A percentile compares a stretch with the other conserved stretches of the same genome.
Evolutionary conservation across 2,888 invertebrate species (phyloP).

Genomic region (Cheilosia vulpina): DNA sequence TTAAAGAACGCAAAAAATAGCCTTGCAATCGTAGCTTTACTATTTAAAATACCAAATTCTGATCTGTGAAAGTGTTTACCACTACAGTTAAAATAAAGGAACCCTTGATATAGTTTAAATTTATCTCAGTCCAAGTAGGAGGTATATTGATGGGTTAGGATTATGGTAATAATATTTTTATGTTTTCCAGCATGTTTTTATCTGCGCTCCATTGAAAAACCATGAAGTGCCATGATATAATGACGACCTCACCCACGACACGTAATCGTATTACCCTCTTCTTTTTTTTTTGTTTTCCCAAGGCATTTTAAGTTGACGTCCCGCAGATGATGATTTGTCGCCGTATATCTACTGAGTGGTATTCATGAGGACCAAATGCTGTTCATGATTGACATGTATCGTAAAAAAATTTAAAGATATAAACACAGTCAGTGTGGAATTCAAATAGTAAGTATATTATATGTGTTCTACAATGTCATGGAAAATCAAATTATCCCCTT

Average conservation of each 20-base stretch:
- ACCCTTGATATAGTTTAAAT: neutral
- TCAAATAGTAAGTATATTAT: neutral
- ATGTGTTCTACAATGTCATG: neutral
- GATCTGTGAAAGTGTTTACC: neutral
- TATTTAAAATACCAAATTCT: neutral
- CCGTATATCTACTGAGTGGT: neutral
- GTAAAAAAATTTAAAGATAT: neutral
- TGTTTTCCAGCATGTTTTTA: neutral
- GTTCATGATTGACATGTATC: conserved; percentile 12
- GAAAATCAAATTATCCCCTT: conserved; percentile 1
- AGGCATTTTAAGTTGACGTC: neutral
- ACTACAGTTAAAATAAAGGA: neutral
- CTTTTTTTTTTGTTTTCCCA: neutral
- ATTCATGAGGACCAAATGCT: neutral
- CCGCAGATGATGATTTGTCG: neutral
- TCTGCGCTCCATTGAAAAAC: neutral
- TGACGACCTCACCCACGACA: conserved; percentile 13
- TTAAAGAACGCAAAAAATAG: too few species aligned
- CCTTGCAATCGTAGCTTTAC: too few species aligned
- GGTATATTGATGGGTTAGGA: neutral
- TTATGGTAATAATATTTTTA: neutral
- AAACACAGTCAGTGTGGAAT: neutral
- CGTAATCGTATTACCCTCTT: conserved; percentile 17
- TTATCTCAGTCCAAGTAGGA: neutral
- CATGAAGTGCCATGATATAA: conserved; percentile 16